Evolutionary conservation across 2,113 vertebrate genomes (phyloP).

Genomic region (Haemorhous mexicanus): DNA sequence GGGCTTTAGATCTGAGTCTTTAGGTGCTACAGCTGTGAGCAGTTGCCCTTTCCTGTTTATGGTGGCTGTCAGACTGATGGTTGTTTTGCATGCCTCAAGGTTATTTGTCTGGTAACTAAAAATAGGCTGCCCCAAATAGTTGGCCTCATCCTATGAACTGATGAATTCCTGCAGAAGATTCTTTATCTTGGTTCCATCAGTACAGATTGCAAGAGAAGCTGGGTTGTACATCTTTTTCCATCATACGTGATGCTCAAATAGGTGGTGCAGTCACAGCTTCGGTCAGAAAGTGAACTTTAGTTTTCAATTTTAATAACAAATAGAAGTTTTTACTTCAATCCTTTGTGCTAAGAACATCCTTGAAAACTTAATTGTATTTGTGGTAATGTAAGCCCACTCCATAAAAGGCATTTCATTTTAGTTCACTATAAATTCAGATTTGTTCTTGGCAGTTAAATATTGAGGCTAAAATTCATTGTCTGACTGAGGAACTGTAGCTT

Average conservation of each 20-base stretch:
- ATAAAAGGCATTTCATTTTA: not conserved
- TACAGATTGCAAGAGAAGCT: not conserved
- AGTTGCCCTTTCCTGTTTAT: not conserved
- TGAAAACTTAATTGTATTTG: conserved; percentile 6
- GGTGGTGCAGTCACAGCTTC: not conserved
- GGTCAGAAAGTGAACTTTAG: not conserved
- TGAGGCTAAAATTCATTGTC: not conserved
- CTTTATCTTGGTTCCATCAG: not conserved
- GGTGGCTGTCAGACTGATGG: not conserved
- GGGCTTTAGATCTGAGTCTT: not conserved
- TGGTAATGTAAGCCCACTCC: not conserved
- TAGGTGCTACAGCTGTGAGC: not conserved
- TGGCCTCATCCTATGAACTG: not conserved
- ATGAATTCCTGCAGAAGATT: not conserved
- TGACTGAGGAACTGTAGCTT: not conserved
- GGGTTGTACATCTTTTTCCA: not conserved
- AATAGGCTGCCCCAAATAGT: not conserved
- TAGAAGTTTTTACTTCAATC: not conserved
- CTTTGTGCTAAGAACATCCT: not conserved
- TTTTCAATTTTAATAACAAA: not conserved
- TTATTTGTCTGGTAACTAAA: not conserved
- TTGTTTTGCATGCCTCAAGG: not conserved
- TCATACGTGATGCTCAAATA: not conserved
- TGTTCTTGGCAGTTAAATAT: not conserved
- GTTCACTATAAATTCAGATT: not conserved